phyloP scores from a whole-genome alignment of 2,797 vertebrate species.

The Intellagama lesueurii region DNA sequence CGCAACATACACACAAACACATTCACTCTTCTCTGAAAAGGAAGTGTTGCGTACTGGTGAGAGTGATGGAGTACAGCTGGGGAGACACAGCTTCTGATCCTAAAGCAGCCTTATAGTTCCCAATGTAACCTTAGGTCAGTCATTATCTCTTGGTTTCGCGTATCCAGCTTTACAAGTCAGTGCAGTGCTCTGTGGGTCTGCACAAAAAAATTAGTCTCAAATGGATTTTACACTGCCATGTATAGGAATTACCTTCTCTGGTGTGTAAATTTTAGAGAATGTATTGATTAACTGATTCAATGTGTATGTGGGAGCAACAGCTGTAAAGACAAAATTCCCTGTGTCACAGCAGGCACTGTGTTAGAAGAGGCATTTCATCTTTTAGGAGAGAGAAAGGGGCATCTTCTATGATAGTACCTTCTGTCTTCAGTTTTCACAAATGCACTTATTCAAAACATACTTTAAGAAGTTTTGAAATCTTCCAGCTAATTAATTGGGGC shows the following conservation, averaged over 20 bases:
- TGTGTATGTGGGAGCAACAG: background rate
- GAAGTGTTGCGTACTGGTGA: background rate
- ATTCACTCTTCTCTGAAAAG: background rate
- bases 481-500: conserved; percentile 8
- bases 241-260: background rate
- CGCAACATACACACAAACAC: background rate
- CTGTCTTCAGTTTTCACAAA: background rate
- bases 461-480: background rate
- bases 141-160: background rate
- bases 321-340: background rate
- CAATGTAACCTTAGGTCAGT: background rate
- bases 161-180: background rate
- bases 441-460: background rate
- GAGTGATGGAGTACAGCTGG: background rate
- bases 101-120: background rate
- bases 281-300: background rate
- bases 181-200: background rate
- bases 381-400: background rate
- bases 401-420: background rate
- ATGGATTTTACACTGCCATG: background rate
- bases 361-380: background rate
- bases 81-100: background rate
- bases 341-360: background rate
- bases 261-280: background rate
- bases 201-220: too few species aligned